These are phyloP conservation scores for Nomada fabriciana DNA, from an alignment of 2,888 invertebrate species.

Conservation along the genomic window DNA sequence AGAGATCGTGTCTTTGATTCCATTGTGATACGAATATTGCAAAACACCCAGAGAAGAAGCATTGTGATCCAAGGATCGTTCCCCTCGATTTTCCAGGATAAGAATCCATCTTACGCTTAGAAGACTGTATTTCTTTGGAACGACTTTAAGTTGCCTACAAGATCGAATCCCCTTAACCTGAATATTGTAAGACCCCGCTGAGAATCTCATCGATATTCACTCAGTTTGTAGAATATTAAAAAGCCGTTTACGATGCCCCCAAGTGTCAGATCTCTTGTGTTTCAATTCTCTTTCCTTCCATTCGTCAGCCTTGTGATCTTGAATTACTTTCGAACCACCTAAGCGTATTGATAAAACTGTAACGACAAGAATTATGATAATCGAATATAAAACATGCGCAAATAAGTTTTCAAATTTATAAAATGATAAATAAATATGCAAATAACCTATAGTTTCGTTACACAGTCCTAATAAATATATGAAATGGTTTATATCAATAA, in stretches of 20 bases:
- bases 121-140: constrained; percentile 53
- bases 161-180: constrained; percentile 68
- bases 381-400: too few species aligned
- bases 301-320: constrained; percentile 16
- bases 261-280: constrained; percentile 42
- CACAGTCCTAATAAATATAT: neutral
- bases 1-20: neutral
- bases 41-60: neutral
- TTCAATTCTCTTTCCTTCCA: constrained; percentile 30
- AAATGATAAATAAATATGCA: too few species aligned
- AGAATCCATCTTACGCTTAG: constrained; percentile 53
- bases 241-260: constrained; percentile 48
- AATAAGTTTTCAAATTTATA: too few species aligned
- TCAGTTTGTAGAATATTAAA: constrained; percentile 67
- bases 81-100: constrained; percentile 33
- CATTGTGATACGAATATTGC: constrained; percentile 5
- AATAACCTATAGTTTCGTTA: too few species aligned
- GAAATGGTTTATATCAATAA: neutral
- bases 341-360: too few species aligned
- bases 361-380: too few species aligned
- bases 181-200: constrained; percentile 62
- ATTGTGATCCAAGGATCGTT: constrained; percentile 34
- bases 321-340: neutral
- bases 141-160: constrained; percentile 59
- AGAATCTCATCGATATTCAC: constrained; percentile 66